These are phyloP conservation scores for Climacteris rufus DNA, from an alignment of 2,113 vertebrate genomes.

Conservation along the genomic window DNA sequence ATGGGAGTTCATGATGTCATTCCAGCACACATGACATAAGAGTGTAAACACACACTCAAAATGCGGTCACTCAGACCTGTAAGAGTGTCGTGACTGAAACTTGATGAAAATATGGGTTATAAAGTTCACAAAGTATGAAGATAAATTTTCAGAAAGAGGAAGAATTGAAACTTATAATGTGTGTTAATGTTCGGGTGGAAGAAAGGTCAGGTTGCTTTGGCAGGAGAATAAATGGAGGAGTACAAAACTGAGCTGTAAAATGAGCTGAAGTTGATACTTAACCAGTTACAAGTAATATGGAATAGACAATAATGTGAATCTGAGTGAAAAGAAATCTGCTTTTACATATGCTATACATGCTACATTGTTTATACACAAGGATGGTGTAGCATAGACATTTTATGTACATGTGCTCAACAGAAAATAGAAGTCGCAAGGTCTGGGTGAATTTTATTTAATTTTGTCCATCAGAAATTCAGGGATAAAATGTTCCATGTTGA, in stretches of 20 bases:
- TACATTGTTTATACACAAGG: background rate
- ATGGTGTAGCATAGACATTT: background rate
- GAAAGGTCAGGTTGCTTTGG: background rate
- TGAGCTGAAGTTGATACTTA: background rate
- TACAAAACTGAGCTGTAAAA: constrained; percentile 9
- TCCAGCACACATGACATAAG: background rate
- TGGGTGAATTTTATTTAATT: background rate
- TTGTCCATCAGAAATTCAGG: background rate
- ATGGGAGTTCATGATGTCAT: background rate
- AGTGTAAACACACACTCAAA: background rate
- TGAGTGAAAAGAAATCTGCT: background rate
- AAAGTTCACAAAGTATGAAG: background rate
- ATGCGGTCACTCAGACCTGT: background rate
- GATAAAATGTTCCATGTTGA: background rate
- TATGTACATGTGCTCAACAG: background rate
- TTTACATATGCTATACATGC: background rate
- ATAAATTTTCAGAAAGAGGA: constrained; percentile 15
- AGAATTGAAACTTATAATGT: background rate
- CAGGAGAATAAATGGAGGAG: constrained; percentile 26
- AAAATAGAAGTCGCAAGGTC: background rate
- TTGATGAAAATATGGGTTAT: background rate
- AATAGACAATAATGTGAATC: background rate
- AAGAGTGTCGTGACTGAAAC: background rate
- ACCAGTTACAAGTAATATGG: background rate
- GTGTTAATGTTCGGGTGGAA: background rate